Evolutionary conservation across 2,888 invertebrate genomes (phyloP).

Genomic region (Calliphora vomitoria): DNA sequence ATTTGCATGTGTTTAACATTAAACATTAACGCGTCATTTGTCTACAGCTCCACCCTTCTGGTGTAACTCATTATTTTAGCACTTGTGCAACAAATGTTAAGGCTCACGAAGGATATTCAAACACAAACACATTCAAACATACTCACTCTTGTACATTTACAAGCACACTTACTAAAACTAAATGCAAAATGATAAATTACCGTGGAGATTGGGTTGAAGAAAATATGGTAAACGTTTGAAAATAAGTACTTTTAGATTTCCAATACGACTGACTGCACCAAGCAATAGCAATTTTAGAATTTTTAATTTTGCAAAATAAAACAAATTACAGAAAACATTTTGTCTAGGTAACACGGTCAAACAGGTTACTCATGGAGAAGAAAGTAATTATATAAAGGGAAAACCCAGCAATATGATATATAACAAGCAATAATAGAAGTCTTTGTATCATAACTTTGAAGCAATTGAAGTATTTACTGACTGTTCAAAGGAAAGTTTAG

Average conservation of each 20-base stretch:
- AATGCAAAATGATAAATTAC: constrained; percentile 60
- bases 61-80: constrained; percentile 73
- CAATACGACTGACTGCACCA: constrained; percentile 14
- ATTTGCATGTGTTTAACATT: constrained; percentile 70
- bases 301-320: constrained; percentile 40
- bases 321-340: constrained; percentile 19
- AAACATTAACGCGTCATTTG: constrained; percentile 72
- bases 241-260: constrained; percentile 49
- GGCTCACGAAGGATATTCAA: constrained; percentile 35
- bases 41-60: constrained; percentile 72
- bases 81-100: constrained; percentile 70
- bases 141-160: not conserved
- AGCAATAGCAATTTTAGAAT: constrained; percentile 51
- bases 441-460: too few relatives aligned
- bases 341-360: constrained; percentile 54
- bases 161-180: constrained; percentile 3
- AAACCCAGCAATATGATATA: not conserved
- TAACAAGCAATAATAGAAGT: not conserved
- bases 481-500: too few relatives aligned
- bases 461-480: too few relatives aligned
- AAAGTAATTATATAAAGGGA: not conserved
- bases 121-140: not conserved
- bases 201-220: not conserved
- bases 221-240: not conserved
- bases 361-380: not conserved